phyloP scores from a whole-genome alignment of 2,797 vertebrate species.

The Neosilurus hyrtlii region DNA sequence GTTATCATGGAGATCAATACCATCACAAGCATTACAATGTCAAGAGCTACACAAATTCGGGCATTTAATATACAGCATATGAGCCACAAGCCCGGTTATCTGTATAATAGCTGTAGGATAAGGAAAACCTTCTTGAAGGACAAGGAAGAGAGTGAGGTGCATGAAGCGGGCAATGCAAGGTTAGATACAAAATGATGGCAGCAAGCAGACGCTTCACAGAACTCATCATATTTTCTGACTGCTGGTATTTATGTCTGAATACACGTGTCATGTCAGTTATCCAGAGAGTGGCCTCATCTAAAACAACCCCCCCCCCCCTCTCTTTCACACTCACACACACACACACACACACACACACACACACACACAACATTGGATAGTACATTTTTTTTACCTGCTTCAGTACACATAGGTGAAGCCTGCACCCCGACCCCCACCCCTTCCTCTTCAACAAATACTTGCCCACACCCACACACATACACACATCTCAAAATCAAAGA shows the following conservation, averaged over 20 bases:
- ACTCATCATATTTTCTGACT: constrained; percentile 99
- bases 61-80: background rate
- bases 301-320: constrained; percentile 73
- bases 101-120: background rate
- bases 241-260: constrained; percentile 99
- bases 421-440: constrained; percentile 65
- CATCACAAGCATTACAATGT: background rate
- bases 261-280: constrained; percentile 98
- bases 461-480: constrained; percentile 34
- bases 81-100: constrained; percentile 67
- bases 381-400: constrained; percentile 96
- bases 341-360: constrained; percentile 58
- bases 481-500: constrained; percentile 89
- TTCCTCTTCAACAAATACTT: constrained; percentile 14
- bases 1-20: constrained; percentile 74
- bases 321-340: constrained; percentile 72
- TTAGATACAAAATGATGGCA: constrained; percentile 96
- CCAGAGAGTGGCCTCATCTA: constrained; percentile 92
- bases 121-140: constrained; percentile 74
- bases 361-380: constrained; percentile 68
- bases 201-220: constrained; percentile 97
- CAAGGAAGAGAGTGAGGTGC: constrained; percentile 72
- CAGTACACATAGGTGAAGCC: constrained; percentile 94
- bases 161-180: constrained; percentile 91
- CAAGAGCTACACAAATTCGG: background rate